A percentile compares a stretch with the other conserved stretches of the same genome.
Evolutionary conservation across 1,140 invertebrate species (phyloP).

Genomic region (Pogonomyrmex barbatus): DNA sequence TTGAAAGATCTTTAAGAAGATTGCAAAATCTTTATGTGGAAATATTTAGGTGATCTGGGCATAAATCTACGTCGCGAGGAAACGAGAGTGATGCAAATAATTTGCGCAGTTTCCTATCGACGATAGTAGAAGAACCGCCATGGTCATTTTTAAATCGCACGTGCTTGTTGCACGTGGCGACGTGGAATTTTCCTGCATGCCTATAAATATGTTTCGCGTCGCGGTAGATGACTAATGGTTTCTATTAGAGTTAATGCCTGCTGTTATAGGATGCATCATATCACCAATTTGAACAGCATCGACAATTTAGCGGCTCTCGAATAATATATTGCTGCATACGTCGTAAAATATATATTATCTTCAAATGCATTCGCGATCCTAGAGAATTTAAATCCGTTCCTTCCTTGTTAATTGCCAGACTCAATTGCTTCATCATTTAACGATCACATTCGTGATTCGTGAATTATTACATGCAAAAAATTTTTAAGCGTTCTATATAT

Average conservation of each 20-base stretch:
- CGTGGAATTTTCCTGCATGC: constrained; percentile 68
- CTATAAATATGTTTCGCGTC: constrained; percentile 32
- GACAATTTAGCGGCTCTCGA: constrained; percentile 12
- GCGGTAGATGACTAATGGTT: constrained; percentile 53
- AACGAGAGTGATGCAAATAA: neutral
- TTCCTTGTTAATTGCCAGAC: neutral
- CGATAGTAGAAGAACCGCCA: constrained; percentile 7
- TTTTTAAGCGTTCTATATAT: neutral
- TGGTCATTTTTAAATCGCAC: constrained; percentile 13
- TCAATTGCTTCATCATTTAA: neutral
- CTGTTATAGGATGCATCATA: constrained; percentile 27
- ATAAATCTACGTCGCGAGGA: neutral
- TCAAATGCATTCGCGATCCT: neutral
- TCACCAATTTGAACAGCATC: constrained; percentile 41
- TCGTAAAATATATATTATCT: neutral
- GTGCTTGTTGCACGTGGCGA: constrained; percentile 30
- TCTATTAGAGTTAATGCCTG: constrained; percentile 46
- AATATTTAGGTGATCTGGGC: neutral
- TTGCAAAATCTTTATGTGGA: neutral
- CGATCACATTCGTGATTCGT: neutral
- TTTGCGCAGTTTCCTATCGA: neutral
- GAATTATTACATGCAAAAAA: neutral
- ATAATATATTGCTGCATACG: neutral
- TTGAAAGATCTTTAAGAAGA: no score
- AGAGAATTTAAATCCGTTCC: no score